Conservation (phyloP, 2,888 invertebrate genomes). For the Hetaerina titia region DNA sequence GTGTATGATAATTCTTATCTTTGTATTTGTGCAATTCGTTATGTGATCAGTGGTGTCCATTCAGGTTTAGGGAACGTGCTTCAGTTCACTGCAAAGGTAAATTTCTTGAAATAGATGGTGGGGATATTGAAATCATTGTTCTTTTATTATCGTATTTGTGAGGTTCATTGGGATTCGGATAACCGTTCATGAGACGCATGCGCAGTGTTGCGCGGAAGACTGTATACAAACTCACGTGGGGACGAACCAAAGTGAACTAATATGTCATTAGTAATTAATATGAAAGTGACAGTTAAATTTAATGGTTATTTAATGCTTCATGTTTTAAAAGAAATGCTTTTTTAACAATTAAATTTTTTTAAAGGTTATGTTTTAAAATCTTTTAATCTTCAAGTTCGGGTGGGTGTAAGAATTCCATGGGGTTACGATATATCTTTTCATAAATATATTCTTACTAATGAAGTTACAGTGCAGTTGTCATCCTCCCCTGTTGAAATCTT, state of each 20-base stretch:
- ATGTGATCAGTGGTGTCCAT: conserved; percentile 2
- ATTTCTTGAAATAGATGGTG: background rate
- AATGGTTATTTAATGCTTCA: background rate
- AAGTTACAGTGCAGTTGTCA: too few relatives aligned
- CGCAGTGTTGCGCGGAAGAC: conserved; percentile 68
- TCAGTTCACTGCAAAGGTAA: conserved; percentile 46
- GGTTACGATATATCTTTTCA: too few relatives aligned
- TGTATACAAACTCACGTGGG: conserved; percentile 72
- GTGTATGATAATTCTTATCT: conserved; percentile 12
- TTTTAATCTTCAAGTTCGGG: background rate
- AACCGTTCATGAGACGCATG: conserved; percentile 70
- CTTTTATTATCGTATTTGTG: conserved; percentile 58
- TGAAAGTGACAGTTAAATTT: conserved; percentile 11
- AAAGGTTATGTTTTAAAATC: background rate
- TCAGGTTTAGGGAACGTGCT: background rate
- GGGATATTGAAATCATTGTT: conserved; percentile 33
- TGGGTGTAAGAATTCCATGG: too few relatives aligned
- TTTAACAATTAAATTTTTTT: background rate
- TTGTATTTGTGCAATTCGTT: background rate
- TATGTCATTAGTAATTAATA: conserved; percentile 16
- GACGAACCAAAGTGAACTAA: background rate
- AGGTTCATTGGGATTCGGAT: conserved; percentile 58
- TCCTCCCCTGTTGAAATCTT: too few relatives aligned
- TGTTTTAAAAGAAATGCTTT: background rate
- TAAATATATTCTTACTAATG: too few relatives aligned